phyloP scores from a whole-genome alignment of 2,797 vertebrate genomes.

The Pseudochaenichthys georgianus region DNA sequence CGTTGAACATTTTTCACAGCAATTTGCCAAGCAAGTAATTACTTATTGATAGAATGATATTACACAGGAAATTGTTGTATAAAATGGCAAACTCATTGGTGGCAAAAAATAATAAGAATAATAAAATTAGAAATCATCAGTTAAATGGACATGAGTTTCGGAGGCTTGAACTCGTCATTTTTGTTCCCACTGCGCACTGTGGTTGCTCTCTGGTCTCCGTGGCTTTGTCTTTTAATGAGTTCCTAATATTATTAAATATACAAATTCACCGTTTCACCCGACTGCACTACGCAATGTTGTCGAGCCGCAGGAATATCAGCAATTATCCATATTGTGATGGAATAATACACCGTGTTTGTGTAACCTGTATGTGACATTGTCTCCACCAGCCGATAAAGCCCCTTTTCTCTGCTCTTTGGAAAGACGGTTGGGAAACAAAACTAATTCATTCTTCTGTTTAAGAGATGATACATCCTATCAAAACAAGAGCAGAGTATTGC shows the following conservation, averaged over 20 bases:
- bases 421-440: constrained; percentile 5
- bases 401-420: constrained; percentile 5
- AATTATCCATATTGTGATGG: constrained; percentile 63
- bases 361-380: constrained; percentile 48
- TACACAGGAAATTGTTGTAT: constrained; percentile 80
- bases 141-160: constrained; percentile 61
- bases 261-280: constrained; percentile 72
- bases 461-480: background rate
- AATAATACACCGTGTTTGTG: constrained; percentile 58
- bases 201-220: constrained; percentile 61
- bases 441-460: background rate
- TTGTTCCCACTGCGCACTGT: constrained; percentile 55
- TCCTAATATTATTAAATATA: constrained; percentile 75
- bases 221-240: constrained; percentile 76
- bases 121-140: constrained; percentile 64
- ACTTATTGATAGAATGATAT: constrained; percentile 85
- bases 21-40: constrained; percentile 84
- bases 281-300: constrained; percentile 48
- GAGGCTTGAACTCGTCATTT: constrained; percentile 29
- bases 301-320: constrained; percentile 63
- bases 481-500: background rate
- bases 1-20: constrained; percentile 76
- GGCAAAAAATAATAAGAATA: constrained; percentile 48
- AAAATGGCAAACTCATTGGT: constrained; percentile 65
- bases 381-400: constrained; percentile 16